phyloP scores from a whole-genome alignment of 2,113 vertebrate species.

The Apodemus speciosus region DNA sequence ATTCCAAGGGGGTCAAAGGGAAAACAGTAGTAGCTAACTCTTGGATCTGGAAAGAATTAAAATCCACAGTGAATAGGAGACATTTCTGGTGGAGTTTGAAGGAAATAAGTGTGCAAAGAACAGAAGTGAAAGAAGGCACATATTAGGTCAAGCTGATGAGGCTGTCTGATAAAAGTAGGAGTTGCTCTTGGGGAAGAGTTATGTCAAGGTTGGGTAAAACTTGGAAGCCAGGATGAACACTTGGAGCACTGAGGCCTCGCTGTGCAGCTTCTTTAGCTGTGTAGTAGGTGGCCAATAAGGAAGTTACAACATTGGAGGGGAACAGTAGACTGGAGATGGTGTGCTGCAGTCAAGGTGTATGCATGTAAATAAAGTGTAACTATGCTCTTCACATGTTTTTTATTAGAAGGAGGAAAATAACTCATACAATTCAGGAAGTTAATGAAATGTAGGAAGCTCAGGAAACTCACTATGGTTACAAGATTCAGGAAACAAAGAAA shows the following conservation, averaged over 20 bases:
- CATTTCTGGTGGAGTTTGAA: background rate
- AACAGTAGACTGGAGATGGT: no score
- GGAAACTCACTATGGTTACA: background rate
- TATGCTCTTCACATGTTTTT: no score
- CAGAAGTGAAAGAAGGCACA: background rate
- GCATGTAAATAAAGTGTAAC: no score
- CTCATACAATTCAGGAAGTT: background rate
- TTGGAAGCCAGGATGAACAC: background rate
- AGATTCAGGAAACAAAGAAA: background rate
- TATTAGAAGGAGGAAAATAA: background rate
- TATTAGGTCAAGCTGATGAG: background rate
- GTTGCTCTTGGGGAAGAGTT: background rate
- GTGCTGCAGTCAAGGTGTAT: accelerated
- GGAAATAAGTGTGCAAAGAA: background rate
- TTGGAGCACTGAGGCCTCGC: background rate
- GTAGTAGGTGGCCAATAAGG: background rate
- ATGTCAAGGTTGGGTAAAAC: background rate
- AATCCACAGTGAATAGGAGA: background rate
- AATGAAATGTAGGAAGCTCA: background rate
- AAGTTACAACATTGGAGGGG: background rate
- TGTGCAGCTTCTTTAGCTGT: background rate
- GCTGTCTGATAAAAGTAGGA: background rate
- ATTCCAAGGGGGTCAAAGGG: background rate
- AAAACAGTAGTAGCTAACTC: background rate
- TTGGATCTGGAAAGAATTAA: slow-evolving; percentile 1